Base-by-base conservation (phyloP, 2,113 vertebrate species). In the Lontra canadensis region DNA sequence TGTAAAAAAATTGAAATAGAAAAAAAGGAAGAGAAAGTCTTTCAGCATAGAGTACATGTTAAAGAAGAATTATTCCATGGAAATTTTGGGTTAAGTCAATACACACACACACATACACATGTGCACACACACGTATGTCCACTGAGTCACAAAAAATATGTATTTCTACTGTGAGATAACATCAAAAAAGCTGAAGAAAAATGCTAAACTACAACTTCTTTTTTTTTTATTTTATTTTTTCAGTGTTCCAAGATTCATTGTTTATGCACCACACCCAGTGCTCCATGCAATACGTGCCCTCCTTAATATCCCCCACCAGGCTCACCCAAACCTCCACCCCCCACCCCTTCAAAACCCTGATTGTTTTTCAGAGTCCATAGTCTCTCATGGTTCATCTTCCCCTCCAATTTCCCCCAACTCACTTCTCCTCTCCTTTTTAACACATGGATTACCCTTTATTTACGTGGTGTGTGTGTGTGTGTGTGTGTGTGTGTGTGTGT, bases 401-500 rank as follows among this genome's bases (percentile, higher is more conserved):
- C 52, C 52, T 55, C 52, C 52, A 52, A 55, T 55, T 55, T 55
- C 52, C 17, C 52, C 52, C 52, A 55, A 55, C 52, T 55, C 52
- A 55, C 5, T 55, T 55, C 52, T 6, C 52, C 17, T 55, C 52
- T 55, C 52, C 52, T 55, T 94, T n/a, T 57, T 42, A 34, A 42
- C 59, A 14, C 7, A 49, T 0, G 1, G 25, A 4, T 42, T 6
- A 10, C 26, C 55, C 21, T 79, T 76, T 34, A 71, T 31, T 57
- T 65, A 49, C 25, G 8, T 15, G 25, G 34, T 3, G 34, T 4
- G 1, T 4, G 17, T 39, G 34, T 20, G 15, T 47, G 13, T 3
- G 34, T 4, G 1, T 4, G n/a, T 3, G 34, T 4, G 34, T 3
- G 34, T 4, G 26, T 3, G 34, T 4, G 34, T 3, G 34, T 4